phyloP scores from a whole-genome alignment of 2,113 vertebrate genomes.

The Baryphthengus martii region DNA sequence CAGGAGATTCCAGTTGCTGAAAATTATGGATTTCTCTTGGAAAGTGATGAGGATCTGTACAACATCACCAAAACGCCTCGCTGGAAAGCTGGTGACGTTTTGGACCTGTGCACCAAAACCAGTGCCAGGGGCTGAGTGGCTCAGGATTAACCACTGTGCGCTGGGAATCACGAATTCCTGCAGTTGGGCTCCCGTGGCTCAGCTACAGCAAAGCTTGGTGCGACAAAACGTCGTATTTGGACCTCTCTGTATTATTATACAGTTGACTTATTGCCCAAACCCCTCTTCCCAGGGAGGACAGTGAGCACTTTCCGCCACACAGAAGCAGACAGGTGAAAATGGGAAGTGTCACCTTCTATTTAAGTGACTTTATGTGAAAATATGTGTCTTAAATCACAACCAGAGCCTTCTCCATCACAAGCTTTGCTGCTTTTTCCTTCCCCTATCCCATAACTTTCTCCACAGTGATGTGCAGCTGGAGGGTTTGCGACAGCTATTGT shows the following conservation, averaged over 20 bases:
- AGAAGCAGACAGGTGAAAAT: neutral
- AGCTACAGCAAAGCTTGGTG: neutral
- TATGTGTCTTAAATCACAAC: neutral
- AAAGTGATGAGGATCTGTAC: constrained; percentile 15
- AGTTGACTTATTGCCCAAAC: neutral
- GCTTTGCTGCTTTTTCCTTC: neutral
- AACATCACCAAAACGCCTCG: neutral
- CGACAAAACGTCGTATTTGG: neutral
- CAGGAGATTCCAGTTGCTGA: constrained; percentile 11
- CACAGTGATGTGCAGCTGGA: neutral
- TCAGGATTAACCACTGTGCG: neutral
- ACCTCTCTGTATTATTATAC: neutral
- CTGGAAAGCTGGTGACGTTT: neutral
- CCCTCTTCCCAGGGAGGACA: neutral
- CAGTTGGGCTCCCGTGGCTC: neutral
- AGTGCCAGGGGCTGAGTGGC: neutral
- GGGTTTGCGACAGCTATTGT: constrained; percentile 73
- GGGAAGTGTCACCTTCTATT: neutral
- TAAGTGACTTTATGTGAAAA: neutral
- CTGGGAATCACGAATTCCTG: neutral
- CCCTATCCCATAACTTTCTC: neutral
- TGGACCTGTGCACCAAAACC: neutral
- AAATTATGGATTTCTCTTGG: constrained; percentile 45
- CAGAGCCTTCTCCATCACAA: neutral
- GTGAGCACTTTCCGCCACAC: neutral